phyloP scores from a whole-genome alignment of 2,888 invertebrate genomes.

The Eristalis arbustorum region DNA sequence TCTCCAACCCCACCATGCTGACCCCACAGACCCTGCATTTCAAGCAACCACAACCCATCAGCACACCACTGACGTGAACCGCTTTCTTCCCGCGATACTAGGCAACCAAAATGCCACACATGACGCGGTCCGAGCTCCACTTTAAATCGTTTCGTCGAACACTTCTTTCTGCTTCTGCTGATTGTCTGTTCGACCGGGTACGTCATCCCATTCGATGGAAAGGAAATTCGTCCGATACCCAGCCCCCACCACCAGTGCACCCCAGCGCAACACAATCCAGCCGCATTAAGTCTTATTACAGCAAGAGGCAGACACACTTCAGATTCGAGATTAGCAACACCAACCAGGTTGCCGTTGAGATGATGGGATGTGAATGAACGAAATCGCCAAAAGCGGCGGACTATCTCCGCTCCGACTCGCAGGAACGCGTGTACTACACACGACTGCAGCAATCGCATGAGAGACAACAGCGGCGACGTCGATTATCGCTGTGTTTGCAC shows the following conservation, averaged over 20 bases:
- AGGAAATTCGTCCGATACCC: neutral
- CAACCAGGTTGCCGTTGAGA: neutral
- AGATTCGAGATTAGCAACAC: constrained; percentile 20
- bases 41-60: neutral
- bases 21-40: constrained; percentile 8
- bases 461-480: neutral
- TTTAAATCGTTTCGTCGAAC: neutral
- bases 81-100: neutral
- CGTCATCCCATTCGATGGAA: constrained; percentile 48
- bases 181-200: constrained; percentile 55
- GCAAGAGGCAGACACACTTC: neutral
- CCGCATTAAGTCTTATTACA: constrained; percentile 1
- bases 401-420: neutral
- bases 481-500: constrained; percentile 8
- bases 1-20: neutral
- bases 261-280: neutral
- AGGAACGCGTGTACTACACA: constrained; percentile 50
- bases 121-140: neutral
- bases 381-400: constrained; percentile 13
- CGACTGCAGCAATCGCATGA: constrained; percentile 33
- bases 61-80: neutral
- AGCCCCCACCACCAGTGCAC: neutral
- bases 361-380: constrained; percentile 31
- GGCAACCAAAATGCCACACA: constrained; percentile 12
- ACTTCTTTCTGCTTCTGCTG: constrained; percentile 47